A percentile compares a stretch with the other conserved stretches of the same genome.
Evolutionary conservation across 1,140 invertebrate species (phyloP).

Genomic region (Elymnias hypermnestra): DNA sequence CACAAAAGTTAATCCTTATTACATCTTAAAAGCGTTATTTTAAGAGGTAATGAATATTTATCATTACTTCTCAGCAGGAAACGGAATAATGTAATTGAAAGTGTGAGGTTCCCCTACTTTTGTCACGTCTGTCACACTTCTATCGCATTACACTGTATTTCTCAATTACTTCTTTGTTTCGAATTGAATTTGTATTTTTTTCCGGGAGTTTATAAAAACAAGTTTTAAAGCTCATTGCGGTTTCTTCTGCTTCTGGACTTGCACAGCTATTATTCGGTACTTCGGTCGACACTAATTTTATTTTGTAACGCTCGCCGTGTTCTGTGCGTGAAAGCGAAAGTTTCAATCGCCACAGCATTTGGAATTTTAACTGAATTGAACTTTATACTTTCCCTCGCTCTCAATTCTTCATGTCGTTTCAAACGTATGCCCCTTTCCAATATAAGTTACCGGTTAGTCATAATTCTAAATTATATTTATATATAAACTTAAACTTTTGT

Average conservation of each 20-base stretch:
- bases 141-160: no score
- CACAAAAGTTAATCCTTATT: no score
- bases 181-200: no score
- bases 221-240: no score
- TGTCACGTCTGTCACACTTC: no score
- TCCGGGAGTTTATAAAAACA: no score
- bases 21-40: no score
- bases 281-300: conserved; percentile 31
- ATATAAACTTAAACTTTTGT: background rate
- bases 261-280: conserved; percentile 13
- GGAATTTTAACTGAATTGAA: conserved; percentile 34
- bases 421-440: conserved; percentile 7
- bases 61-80: no score
- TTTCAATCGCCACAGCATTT: conserved; percentile 29
- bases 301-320: conserved; percentile 22
- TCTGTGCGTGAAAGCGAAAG: conserved; percentile 41
- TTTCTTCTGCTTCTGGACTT: conserved; percentile 3
- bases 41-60: no score
- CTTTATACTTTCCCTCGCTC: conserved; percentile 40
- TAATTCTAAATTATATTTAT: background rate
- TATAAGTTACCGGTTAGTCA: background rate
- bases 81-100: no score
- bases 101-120: no score
- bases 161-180: no score
- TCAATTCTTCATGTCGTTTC: conserved; percentile 18